Conservation (phyloP, 2,113 vertebrate genomes). For the Oreochromis spilurus region DNA sequence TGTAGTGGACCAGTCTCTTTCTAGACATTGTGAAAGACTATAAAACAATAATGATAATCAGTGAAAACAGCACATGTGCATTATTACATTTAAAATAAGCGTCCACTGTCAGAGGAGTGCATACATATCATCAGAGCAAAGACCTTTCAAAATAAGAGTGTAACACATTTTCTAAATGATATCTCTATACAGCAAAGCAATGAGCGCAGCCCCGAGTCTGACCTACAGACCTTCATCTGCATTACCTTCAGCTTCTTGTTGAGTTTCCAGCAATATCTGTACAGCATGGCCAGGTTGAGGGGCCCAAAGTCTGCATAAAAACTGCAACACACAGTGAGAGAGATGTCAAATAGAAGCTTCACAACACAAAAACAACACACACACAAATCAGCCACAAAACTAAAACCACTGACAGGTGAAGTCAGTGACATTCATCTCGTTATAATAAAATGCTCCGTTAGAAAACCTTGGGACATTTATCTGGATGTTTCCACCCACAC, state of each 20-base stretch:
- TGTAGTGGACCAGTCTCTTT: constrained; percentile 90
- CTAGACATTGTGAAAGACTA: constrained; percentile 88
- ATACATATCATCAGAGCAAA: neutral
- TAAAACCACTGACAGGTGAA: neutral
- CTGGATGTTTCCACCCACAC: neutral
- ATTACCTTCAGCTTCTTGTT: constrained; percentile 91
- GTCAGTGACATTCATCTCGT: neutral
- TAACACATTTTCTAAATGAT: neutral
- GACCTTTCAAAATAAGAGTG: neutral
- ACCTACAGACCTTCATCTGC: neutral
- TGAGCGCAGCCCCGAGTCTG: neutral
- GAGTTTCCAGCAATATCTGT: constrained; percentile 91
- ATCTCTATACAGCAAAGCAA: rapidly evolving
- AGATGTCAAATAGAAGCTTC: neutral
- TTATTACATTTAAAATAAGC: neutral
- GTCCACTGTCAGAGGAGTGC: neutral
- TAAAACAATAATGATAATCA: neutral
- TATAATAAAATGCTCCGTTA: neutral
- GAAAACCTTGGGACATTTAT: neutral
- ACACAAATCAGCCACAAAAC: neutral
- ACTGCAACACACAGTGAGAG: constrained; percentile 63
- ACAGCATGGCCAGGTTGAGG: constrained; percentile 88
- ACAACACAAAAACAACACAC: neutral
- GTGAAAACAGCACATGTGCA: neutral
- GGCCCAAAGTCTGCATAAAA: constrained; percentile 96